phyloP scores from a whole-genome alignment of 2,888 invertebrate genomes.

The Aproaerema taeniolella region DNA sequence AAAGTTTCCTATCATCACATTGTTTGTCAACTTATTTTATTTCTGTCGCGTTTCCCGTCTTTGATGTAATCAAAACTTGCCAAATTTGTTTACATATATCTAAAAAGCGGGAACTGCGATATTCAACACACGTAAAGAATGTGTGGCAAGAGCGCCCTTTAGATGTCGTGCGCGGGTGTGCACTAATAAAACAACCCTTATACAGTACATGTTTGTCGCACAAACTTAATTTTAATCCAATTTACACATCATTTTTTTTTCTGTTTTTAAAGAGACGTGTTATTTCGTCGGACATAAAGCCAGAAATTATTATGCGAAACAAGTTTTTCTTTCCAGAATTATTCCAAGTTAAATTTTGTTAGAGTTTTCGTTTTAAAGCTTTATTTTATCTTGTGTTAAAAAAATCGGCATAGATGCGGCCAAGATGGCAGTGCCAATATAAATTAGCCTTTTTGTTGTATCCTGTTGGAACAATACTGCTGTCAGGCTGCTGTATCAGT shows the following conservation, averaged over 20 bases:
- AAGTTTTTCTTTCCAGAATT: too few species aligned
- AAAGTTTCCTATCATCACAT: too few species aligned
- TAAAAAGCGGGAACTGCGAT: conserved; percentile 39
- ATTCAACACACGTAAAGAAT: conserved; percentile 65
- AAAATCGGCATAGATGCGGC: too few species aligned
- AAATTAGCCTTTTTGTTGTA: conserved; percentile 63
- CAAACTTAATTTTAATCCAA: conserved; percentile 20
- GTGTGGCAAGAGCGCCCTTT: conserved; percentile 53
- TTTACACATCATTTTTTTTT: not conserved
- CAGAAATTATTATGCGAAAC: too few species aligned
- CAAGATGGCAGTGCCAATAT: conserved; percentile 24
- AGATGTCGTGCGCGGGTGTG: conserved; percentile 49
- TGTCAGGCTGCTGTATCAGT: conserved; percentile 61
- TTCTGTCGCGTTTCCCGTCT: conserved; percentile 45
- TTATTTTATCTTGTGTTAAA: too few species aligned
- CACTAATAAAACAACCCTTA: conserved; percentile 57
- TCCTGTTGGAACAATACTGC: conserved; percentile 59
- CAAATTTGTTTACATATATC: conserved; percentile 70
- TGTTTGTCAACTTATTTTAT: too few species aligned
- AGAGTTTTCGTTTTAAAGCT: not conserved
- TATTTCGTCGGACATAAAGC: too few species aligned
- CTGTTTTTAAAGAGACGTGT: too few species aligned
- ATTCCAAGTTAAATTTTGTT: too few species aligned
- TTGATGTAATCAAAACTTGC: conserved; percentile 70
- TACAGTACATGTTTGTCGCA: conserved; percentile 54